These are phyloP conservation scores for Hemicentrotus pulcherrimus DNA, from an alignment of 35 echinoderm and acorn worm species.

Conservation along the genomic window DNA sequence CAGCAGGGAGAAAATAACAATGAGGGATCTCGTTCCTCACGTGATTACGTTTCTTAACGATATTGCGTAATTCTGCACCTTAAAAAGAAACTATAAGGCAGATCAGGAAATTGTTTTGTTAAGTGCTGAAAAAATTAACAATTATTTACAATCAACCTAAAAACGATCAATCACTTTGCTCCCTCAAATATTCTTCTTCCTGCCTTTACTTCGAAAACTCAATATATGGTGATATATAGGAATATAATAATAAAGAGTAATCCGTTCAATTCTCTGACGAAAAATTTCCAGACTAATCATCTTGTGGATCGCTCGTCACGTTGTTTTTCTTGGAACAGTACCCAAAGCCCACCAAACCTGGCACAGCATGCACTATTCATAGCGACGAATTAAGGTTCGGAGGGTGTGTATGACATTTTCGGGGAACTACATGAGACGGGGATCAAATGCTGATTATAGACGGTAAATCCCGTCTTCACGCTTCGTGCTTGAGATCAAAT, in stretches of 20 bases:
- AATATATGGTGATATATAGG: no score
- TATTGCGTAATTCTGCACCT: no score
- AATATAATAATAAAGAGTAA: no score
- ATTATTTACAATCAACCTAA: background rate
- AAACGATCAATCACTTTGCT: background rate
- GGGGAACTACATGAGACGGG: background rate
- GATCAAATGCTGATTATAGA: background rate
- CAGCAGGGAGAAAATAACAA: no score
- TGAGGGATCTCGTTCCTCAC: no score
- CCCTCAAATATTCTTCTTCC: background rate
- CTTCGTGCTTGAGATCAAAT: background rate
- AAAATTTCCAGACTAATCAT: no score
- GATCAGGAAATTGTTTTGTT: no score
- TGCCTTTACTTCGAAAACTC: no score
- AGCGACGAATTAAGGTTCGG: no score
- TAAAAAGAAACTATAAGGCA: no score
- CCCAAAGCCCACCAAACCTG: background rate
- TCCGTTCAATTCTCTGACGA: no score
- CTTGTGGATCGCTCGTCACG: background rate
- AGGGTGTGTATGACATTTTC: background rate
- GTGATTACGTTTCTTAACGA: no score
- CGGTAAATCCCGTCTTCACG: background rate
- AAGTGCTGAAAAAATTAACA: background rate
- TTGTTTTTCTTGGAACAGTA: background rate
- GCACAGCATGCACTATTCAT: background rate